phyloP scores from a whole-genome alignment of 2,797 vertebrate species.

The Acanthurus tractus region DNA sequence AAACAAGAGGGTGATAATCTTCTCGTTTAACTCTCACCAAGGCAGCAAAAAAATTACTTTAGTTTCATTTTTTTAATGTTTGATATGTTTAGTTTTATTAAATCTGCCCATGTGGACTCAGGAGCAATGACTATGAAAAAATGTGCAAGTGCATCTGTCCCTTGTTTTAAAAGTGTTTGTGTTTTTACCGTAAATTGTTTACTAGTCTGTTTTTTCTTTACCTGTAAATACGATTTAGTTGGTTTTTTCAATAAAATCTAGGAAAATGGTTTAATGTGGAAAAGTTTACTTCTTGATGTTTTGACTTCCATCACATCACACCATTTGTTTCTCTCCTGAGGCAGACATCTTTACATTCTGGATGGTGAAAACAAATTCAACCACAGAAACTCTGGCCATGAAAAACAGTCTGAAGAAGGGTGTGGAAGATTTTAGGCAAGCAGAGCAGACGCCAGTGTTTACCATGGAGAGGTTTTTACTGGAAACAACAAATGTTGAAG shows the following conservation, averaged over 20 bases:
- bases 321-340: constrained; percentile 18
- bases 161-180: constrained; percentile 50
- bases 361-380: constrained; percentile 35
- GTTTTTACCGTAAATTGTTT: constrained; percentile 14
- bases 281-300: constrained; percentile 7
- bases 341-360: constrained; percentile 32
- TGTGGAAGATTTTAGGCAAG: constrained; percentile 35
- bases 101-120: constrained; percentile 32
- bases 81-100: constrained; percentile 39
- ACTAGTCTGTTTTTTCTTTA: constrained; percentile 17
- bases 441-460: constrained; percentile 28
- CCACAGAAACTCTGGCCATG: constrained; percentile 48
- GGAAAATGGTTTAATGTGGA: constrained; percentile 9
- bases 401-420: constrained; percentile 46
- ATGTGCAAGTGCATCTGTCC: constrained; percentile 15
- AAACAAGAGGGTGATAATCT: background rate
- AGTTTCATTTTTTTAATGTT: background rate
- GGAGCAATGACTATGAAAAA: constrained; percentile 15
- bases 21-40: background rate
- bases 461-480: constrained; percentile 36
- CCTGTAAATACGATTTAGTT: constrained; percentile 58
- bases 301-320: background rate
- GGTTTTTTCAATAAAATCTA: constrained; percentile 69
- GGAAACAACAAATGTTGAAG: constrained; percentile 32
- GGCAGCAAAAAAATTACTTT: background rate